Evolutionary conservation across 2,888 invertebrate species (phyloP).

Genomic region (Chrysodeixis includens): DNA sequence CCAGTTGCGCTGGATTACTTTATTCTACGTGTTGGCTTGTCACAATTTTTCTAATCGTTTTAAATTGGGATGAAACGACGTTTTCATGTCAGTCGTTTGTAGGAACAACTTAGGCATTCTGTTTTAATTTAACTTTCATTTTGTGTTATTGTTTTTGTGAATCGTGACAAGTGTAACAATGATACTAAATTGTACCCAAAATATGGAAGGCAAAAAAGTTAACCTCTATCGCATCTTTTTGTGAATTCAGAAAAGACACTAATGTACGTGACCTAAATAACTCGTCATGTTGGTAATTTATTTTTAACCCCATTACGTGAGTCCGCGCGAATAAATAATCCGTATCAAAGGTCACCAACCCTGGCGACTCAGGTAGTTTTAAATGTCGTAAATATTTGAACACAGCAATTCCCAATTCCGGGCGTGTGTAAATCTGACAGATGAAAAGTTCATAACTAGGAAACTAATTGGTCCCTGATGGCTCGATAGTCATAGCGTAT

Average conservation of each 20-base stretch:
- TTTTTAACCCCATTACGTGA: background rate
- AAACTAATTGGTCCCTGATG: slow-evolving; percentile 80
- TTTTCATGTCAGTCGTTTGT: slow-evolving; percentile 32
- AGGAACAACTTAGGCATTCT: slow-evolving; percentile 6
- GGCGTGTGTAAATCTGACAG: slow-evolving; percentile 69
- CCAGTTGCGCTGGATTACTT: slow-evolving; percentile 78
- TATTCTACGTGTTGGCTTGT: slow-evolving; percentile 70
- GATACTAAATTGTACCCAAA: background rate
- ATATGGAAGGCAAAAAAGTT: too few species aligned
- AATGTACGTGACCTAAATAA: background rate
- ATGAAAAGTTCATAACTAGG: slow-evolving; percentile 80
- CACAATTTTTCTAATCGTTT: slow-evolving; percentile 65
- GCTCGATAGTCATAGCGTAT: slow-evolving; percentile 73
- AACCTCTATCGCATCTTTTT: too few species aligned
- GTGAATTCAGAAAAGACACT: background rate
- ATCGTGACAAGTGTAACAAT: background rate
- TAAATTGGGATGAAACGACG: slow-evolving; percentile 56
- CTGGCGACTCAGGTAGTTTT: slow-evolving; percentile 46
- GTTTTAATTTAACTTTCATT: slow-evolving; percentile 8
- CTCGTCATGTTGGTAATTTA: background rate
- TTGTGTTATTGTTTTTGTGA: background rate
- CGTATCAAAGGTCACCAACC: slow-evolving; percentile 25
- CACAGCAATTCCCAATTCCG: slow-evolving; percentile 61
- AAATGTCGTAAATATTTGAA: slow-evolving; percentile 59
- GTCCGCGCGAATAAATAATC: slow-evolving; percentile 19